Base-by-base conservation (phyloP, 2,797 vertebrate genomes). In the Ctenopoma multispine region DNA sequence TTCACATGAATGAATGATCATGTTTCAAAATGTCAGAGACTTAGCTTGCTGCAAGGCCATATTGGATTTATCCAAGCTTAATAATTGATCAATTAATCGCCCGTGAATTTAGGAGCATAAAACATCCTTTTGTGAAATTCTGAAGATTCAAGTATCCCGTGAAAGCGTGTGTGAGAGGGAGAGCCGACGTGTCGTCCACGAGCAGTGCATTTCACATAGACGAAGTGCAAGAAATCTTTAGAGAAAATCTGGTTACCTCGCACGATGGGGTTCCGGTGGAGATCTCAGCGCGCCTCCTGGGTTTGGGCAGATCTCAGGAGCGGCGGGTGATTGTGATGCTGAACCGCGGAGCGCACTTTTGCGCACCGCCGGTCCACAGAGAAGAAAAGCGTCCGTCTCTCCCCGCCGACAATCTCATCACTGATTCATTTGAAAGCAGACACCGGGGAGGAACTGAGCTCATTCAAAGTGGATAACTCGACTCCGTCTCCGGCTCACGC, bases 361-460 rank as follows among this genome's bases (percentile, higher is more conserved):
- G 86, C 83, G 74, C 87, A 80, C 90, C 72, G 80, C 55, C 61
- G 85, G 53, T 87, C 87, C 88, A 57, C 77, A 51, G 8, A 48
- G 73, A 69, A 65, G 79, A 72, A 73, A 77, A 43, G 75, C 77
- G 88, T 80, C 83, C 81, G 84, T 84, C 61, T 48, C 61, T 74
- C 49, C 50, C 69, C 56, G 47, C 80, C 69, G 82, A 88, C 89
- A n/a, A 89, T 89, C 85, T 93, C 95, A 94, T 96, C 92, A 92
- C 93, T 91, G 90, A 92, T 90, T 91, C 80, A 93, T 91, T 20
- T 80, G 89, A 78, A 72, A 88, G 90, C 89, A 13, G 87, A 87
- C 89, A 89, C 89, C 82, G 14, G 62, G 74, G 1, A n/a, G 47
- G 49, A 41, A 56, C 70, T 23, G 83, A 77, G 79, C 78, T 75